Conservation (phyloP, 2,113 vertebrate genomes). For the Crotalus helleri region DNA sequence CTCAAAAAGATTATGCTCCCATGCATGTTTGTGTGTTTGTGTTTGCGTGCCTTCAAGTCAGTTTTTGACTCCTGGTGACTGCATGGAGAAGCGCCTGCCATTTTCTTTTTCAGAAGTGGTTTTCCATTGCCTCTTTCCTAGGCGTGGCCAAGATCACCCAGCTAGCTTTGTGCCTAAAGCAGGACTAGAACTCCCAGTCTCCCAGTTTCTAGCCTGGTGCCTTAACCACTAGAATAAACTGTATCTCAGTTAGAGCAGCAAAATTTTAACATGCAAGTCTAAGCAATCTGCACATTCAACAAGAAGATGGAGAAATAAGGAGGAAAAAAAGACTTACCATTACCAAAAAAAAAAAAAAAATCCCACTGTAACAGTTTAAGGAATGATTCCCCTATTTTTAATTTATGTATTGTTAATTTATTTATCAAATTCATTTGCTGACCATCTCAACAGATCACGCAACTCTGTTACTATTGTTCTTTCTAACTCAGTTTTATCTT, state of each 20-base stretch:
- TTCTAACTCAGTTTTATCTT: not conserved
- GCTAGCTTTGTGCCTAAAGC: not conserved
- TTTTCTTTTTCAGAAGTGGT: not conserved
- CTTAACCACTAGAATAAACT: not conserved
- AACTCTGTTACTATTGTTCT: not conserved
- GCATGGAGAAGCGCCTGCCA: not conserved
- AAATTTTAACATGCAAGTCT: not conserved
- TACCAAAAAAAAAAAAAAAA: not conserved
- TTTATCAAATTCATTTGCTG: not conserved
- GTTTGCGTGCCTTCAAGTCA: not conserved
- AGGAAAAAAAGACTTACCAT: slow-evolving; percentile 6
- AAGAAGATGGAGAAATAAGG: not conserved
- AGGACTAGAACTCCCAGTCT: not conserved
- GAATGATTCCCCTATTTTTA: not conserved
- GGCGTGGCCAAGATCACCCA: not conserved
- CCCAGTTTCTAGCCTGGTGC: not conserved
- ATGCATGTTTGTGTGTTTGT: not conserved
- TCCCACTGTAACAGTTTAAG: not conserved
- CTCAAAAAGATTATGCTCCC: not conserved
- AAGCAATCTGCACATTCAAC: not conserved
- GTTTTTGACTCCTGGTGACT: not conserved
- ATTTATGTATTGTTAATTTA: not conserved
- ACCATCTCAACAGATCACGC: not conserved
- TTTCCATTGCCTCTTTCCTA: not conserved
- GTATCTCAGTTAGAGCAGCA: not conserved